Base-by-base conservation (phyloP, 2,888 invertebrate genomes). In the Dasysyrphus tricinctus region DNA sequence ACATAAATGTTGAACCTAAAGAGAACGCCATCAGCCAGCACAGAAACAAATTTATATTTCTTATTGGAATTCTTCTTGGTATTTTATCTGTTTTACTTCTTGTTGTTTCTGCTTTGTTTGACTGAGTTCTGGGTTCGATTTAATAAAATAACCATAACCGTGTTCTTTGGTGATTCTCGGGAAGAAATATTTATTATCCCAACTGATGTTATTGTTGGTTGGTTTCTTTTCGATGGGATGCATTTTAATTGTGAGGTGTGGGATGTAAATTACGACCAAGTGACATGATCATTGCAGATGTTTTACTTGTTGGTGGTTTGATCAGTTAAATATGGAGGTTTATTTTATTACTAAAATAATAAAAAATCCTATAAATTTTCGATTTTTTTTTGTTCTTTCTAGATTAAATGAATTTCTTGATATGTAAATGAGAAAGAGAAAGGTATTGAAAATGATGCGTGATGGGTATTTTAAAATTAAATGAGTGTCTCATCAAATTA, bases 181-280 rank as follows among this genome's bases (percentile, higher is more conserved):
- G 16, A 32, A 57, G 29, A 34, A 24, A 19, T 54, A 39, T 75
- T 75, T 76, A 65, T 72, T n/a, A 37, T n/a, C n/a, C 19, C 7
- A 34, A 11, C 49, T 49, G 14, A 32, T 57, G 37, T 57, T 14
- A 16, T 80, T 75, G 47, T 51, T 16, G 29, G 8, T 44, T 47
- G 8, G 14, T 19, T 6, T 34, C 9, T 49, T 19, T 74, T 56
- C 47, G 32, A 69, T 69, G 14, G 61, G 63, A 75, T 75, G 69
- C 63, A 63, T 63, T 74, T 80, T 78, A 54, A 73, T 67, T 74
- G 63, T 67, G 29, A 34, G 72, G 73, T 81, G 85, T 81, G 85
- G 85, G 77, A 85, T 85, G 85, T 85, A 81, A 81, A 77, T 85
- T 74, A 81, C 69, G 49, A 69, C 67, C 44, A 69, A 65, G 67